Evolutionary conservation across 53 echinoderm and acorn worm genomes (phyloP).

Genomic region (Arbacia lixula): DNA sequence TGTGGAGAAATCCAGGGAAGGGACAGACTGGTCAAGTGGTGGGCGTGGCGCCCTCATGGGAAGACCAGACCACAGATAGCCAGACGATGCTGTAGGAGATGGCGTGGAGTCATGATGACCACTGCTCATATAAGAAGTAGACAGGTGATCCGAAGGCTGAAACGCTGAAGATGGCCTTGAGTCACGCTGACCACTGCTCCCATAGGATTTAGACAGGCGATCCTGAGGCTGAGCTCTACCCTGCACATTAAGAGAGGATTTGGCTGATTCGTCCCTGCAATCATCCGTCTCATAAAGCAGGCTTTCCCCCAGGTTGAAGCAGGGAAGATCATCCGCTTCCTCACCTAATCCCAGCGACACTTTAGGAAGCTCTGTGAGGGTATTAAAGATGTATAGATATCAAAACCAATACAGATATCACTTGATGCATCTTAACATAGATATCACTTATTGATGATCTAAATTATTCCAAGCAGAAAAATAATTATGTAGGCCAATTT

Average conservation of each 20-base stretch:
- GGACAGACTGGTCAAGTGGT: conserved; percentile 8
- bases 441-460: too few species aligned
- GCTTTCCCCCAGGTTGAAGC: conserved; percentile 24
- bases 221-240: neutral
- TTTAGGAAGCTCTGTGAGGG: conserved; percentile 15
- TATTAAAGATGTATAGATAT: neutral
- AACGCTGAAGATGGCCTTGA: neutral
- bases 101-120: neutral
- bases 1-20: neutral
- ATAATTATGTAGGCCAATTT: too few species aligned
- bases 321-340: conserved; percentile 6
- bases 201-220: neutral
- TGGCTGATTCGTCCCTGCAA: conserved; percentile 14
- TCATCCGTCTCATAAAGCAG: conserved; percentile 8
- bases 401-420: too few species aligned
- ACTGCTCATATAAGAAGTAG: neutral
- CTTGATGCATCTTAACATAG: too few species aligned
- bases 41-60: neutral
- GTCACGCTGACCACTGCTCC: neutral
- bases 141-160: neutral
- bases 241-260: too few species aligned
- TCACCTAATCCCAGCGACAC: conserved; percentile 18
- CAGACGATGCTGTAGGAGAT: neutral
- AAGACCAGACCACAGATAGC: conserved; percentile 9
- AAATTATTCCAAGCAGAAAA: too few species aligned